Conservation (phyloP, 1,140 invertebrate genomes). For the Archivesica marissinica region DNA sequence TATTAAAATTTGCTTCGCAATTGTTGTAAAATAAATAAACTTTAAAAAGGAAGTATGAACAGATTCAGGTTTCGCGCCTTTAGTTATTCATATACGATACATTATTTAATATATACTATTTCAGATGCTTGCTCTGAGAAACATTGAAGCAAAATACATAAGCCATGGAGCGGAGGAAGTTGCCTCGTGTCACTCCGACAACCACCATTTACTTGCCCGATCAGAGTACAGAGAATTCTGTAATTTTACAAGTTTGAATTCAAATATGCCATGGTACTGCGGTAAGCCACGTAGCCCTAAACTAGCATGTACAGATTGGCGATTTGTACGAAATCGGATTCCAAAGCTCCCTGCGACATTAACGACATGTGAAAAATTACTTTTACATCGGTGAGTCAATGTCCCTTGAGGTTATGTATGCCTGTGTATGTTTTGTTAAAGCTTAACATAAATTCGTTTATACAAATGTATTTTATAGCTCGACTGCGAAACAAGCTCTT, state of each 20-base stretch:
- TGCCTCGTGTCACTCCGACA: constrained; percentile 21
- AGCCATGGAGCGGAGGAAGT: not conserved
- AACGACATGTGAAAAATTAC: not conserved
- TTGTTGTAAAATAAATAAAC: not conserved
- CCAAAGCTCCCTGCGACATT: not conserved
- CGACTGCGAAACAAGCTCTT: too few species aligned
- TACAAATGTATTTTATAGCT: too few species aligned
- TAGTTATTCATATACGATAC: too few species aligned
- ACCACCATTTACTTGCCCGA: not conserved
- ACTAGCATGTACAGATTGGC: constrained; percentile 27
- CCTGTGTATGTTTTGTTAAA: not conserved
- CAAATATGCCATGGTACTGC: constrained; percentile 66
- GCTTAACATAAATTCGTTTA: too few species aligned
- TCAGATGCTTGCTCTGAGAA: too few species aligned
- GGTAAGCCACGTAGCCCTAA: constrained; percentile 26
- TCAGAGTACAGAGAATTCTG: constrained; percentile 46
- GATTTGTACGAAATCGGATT: not conserved
- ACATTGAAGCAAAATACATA: constrained; percentile 6
- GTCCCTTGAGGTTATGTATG: too few species aligned
- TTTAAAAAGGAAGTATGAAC: too few species aligned
- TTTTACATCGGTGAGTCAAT: not conserved
- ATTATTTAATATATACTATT: too few species aligned
- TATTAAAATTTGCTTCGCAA: too few species aligned
- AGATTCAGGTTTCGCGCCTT: too few species aligned
- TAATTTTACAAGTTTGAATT: constrained; percentile 60